phyloP scores from a whole-genome alignment of 2,888 invertebrate species.

The Autographa pulchrina region DNA sequence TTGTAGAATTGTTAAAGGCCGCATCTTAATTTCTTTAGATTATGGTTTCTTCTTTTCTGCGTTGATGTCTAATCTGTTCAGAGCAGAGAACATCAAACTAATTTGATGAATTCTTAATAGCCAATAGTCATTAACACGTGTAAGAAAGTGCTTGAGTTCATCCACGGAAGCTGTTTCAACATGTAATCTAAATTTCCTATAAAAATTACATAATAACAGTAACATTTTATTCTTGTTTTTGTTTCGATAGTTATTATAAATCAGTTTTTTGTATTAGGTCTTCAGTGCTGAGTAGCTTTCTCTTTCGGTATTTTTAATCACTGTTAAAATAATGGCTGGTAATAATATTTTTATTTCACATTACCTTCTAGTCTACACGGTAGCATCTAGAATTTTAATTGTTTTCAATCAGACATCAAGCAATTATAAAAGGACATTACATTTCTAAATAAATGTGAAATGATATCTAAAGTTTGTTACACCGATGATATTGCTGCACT shows the following conservation, averaged over 20 bases:
- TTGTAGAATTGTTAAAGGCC: too few relatives aligned
- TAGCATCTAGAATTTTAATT: background rate
- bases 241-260: slow-evolving; percentile 31
- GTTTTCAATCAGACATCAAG: background rate
- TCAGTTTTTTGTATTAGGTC: slow-evolving; percentile 27
- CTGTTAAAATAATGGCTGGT: background rate
- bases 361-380: background rate
- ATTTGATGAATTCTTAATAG: slow-evolving; percentile 47
- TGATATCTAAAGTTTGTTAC: slow-evolving; percentile 18
- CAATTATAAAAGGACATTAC: slow-evolving; percentile 8
- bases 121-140: slow-evolving; percentile 35
- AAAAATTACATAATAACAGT: slow-evolving; percentile 28
- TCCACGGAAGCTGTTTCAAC: slow-evolving; percentile 40
- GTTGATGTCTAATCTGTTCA: too few relatives aligned
- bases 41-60: too few relatives aligned
- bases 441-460: slow-evolving; percentile 18
- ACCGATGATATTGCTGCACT: slow-evolving; percentile 47
- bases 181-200: slow-evolving; percentile 29
- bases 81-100: slow-evolving; percentile 15
- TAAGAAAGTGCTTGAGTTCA: slow-evolving; percentile 46
- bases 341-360: slow-evolving; percentile 1
- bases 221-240: slow-evolving; percentile 19
- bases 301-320: slow-evolving; percentile 13
- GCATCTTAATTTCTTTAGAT: too few relatives aligned
- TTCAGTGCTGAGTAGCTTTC: slow-evolving; percentile 39